These are phyloP conservation scores for Toxotes lorentzi DNA, from an alignment of 2,797 vertebrate species.

Conservation along the genomic window DNA sequence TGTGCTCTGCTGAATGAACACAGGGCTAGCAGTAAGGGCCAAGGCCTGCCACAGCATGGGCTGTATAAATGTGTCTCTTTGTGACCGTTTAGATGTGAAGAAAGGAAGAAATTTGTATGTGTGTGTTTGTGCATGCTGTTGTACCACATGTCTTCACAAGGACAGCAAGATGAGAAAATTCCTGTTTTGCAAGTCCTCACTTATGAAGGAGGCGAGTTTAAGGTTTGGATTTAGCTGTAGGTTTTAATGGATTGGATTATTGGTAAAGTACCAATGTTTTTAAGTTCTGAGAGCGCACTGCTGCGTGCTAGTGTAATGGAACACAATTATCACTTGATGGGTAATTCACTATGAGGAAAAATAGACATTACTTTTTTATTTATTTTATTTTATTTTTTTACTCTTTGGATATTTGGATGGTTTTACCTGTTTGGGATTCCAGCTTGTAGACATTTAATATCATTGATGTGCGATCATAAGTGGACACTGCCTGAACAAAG, in stretches of 20 bases:
- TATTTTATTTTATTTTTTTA: too few species aligned
- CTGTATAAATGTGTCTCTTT: conserved; percentile 71
- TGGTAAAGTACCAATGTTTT: background rate
- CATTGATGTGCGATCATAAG: too few species aligned
- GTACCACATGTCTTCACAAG: conserved; percentile 8
- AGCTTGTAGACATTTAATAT: too few species aligned
- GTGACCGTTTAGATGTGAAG: conserved; percentile 50
- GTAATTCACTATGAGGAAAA: background rate
- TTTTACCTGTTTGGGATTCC: too few species aligned
- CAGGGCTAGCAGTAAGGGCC: conserved; percentile 51
- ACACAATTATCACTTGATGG: too few species aligned
- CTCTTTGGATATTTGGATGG: too few species aligned
- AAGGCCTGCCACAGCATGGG: conserved; percentile 41
- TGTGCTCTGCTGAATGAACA: conserved; percentile 76
- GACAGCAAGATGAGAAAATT: conserved; percentile 13
- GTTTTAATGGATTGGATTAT: background rate
- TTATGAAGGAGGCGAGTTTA: background rate
- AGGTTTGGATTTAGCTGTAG: background rate
- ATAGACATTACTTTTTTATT: background rate
- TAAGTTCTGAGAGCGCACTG: background rate
- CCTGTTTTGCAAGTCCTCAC: background rate
- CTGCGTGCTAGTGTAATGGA: background rate
- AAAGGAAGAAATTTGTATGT: conserved; percentile 29
- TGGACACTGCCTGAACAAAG: too few species aligned
- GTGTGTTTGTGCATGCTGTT: conserved; percentile 20